phyloP scores from a whole-genome alignment of 2,797 vertebrate species.

The Heliangelus exortis region DNA sequence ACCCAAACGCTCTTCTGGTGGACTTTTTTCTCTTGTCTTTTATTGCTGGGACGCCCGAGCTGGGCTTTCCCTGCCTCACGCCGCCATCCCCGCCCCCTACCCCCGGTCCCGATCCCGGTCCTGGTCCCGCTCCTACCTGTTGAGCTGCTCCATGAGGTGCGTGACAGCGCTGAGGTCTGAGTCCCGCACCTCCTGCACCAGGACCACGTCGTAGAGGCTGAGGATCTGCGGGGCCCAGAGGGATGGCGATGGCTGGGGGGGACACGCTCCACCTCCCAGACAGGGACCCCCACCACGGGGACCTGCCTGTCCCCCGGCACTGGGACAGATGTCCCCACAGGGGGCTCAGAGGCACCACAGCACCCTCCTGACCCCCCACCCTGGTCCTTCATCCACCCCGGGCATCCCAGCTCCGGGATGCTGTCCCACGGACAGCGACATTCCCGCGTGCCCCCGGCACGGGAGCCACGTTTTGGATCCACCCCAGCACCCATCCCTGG shows the following conservation, averaged over 20 bases:
- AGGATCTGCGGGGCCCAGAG: slow-evolving; percentile 78
- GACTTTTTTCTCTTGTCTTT: not conserved
- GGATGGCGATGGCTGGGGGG: not conserved
- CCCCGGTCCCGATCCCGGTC: no score
- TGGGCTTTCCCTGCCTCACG: not conserved
- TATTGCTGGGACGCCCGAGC: not conserved
- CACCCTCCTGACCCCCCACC: not conserved
- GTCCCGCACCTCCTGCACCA: slow-evolving; percentile 94
- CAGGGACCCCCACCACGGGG: not conserved
- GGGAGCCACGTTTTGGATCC: not conserved
- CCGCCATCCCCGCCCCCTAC: rapidly evolving
- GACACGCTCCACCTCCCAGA: not conserved
- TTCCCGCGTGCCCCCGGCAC: rapidly evolving
- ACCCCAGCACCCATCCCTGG: not conserved
- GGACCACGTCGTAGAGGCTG: slow-evolving; percentile 84
- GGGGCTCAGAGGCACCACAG: not conserved
- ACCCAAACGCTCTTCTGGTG: not conserved
- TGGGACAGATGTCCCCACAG: rapidly evolving
- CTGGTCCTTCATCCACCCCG: not conserved
- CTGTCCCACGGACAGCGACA: rapidly evolving
- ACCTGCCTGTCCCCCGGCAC: rapidly evolving
- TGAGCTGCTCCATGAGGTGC: slow-evolving; percentile 85
- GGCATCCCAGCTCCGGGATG: not conserved
- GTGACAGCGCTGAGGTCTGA: slow-evolving; percentile 85
- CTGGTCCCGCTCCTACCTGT: slow-evolving; percentile 71